phyloP scores from a whole-genome alignment of 2,797 vertebrate species.

The Dipus sagitta region DNA sequence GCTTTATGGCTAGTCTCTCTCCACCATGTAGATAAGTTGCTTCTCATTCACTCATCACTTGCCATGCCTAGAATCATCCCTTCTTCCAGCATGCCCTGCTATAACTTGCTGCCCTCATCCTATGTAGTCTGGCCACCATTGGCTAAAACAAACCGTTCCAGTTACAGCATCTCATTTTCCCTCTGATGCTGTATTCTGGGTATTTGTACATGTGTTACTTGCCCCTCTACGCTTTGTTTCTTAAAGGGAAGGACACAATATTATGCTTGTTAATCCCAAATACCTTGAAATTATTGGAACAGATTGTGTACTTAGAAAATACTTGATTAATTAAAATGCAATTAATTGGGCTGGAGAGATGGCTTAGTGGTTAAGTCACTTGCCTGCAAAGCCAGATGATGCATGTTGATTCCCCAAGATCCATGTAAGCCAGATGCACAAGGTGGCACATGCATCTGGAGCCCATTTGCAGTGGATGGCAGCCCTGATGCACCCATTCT shows the following conservation, averaged over 20 bases:
- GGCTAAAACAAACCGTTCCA: background rate
- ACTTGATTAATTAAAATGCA: constrained; percentile 33
- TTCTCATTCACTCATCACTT: background rate
- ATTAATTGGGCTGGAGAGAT: background rate
- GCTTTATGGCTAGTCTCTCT: background rate
- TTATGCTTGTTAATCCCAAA: background rate
- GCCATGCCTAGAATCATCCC: background rate
- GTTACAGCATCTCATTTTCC: background rate
- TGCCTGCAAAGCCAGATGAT: no score
- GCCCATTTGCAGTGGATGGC: no score
- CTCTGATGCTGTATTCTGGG: background rate
- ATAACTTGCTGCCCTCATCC: background rate
- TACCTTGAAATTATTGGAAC: background rate
- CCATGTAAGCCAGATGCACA: no score
- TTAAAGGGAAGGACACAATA: background rate
- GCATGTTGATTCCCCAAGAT: no score
- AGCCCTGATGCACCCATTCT: no score
- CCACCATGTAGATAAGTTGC: background rate
- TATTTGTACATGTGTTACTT: background rate
- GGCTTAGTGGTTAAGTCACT: no score
- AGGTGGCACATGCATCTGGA: no score
- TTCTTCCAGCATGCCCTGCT: background rate
- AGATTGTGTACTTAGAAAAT: background rate
- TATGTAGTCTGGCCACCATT: background rate
- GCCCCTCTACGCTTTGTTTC: background rate